Conservation (phyloP, 2,113 vertebrate species). For the Psilopsiagon aurifrons region DNA sequence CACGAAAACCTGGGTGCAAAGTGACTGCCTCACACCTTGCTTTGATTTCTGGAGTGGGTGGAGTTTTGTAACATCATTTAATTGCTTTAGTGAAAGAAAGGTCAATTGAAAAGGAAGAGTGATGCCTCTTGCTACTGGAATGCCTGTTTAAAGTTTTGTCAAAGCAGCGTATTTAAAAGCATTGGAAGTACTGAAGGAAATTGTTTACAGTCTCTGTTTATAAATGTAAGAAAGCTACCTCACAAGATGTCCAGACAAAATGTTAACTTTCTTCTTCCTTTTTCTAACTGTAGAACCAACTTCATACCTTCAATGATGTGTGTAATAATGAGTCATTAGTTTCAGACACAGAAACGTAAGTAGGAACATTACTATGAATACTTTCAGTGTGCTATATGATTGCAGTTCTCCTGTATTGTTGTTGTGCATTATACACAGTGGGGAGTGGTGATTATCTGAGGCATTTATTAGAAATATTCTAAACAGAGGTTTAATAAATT, state of each 20-base stretch:
- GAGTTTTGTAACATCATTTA: background rate
- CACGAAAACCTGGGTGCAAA: background rate
- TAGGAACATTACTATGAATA: conserved; percentile 58
- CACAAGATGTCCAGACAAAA: background rate
- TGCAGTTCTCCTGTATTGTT: background rate
- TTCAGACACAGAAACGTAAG: conserved; percentile 99
- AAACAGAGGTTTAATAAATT: background rate
- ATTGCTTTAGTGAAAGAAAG: background rate
- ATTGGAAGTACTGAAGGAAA: background rate
- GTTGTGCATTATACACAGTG: background rate
- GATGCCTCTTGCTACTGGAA: background rate
- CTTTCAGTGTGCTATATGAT: background rate
- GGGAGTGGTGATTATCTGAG: background rate
- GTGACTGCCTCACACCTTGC: background rate
- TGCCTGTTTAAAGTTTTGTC: background rate
- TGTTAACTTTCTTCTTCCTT: conserved; percentile 55
- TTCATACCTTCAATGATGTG: conserved; percentile 99
- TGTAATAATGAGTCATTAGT: conserved; percentile 99
- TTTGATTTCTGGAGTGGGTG: background rate
- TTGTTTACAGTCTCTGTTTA: background rate
- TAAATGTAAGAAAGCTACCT: background rate
- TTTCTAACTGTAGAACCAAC: conserved; percentile 88
- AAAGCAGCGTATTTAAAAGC: background rate
- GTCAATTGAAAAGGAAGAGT: background rate
- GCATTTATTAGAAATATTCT: background rate